Conservation (phyloP, 1,140 invertebrate genomes). For the Conopomorpha cramerella region DNA sequence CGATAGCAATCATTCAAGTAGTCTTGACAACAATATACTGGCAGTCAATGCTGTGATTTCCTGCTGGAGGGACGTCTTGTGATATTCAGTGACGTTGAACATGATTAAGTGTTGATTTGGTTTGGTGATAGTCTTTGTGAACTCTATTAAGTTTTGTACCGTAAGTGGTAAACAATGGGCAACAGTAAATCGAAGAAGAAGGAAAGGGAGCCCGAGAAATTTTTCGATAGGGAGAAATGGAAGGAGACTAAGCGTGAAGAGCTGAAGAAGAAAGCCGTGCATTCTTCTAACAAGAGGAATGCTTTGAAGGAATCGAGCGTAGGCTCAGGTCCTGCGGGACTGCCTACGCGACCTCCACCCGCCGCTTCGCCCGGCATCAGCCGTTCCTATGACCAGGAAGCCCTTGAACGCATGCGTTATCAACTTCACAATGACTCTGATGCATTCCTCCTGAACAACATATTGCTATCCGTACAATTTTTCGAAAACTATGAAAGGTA, state of each 20-base stretch:
- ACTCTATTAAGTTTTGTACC: too few species aligned
- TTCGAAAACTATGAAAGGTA: constrained; percentile 78
- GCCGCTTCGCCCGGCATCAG: constrained; percentile 14
- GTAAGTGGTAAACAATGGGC: constrained; percentile 29
- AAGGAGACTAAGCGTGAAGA: constrained; percentile 41
- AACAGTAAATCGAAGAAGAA: constrained; percentile 43
- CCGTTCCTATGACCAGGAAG: constrained; percentile 49
- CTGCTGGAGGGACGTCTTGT: too few species aligned
- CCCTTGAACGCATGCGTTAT: constrained; percentile 56
- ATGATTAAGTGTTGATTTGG: too few species aligned
- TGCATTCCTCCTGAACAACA: constrained; percentile 76
- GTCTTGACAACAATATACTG: too few species aligned
- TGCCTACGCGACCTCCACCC: constrained; percentile 7
- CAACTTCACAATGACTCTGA: constrained; percentile 66
- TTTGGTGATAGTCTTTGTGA: too few species aligned
- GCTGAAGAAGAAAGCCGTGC: constrained; percentile 24
- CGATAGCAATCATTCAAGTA: too few species aligned
- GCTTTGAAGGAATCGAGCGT: constrained; percentile 21
- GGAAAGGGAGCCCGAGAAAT: constrained; percentile 40
- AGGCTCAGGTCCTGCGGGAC: constrained; percentile 8
- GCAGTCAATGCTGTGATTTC: too few species aligned
- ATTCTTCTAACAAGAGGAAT: constrained; percentile 20
- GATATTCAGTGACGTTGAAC: too few species aligned
- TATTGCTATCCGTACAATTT: constrained; percentile 76
- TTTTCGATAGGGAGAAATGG: constrained; percentile 42